Evolutionary conservation across 2,797 vertebrate species (phyloP).

Genomic region (Caiman crocodilus): DNA sequence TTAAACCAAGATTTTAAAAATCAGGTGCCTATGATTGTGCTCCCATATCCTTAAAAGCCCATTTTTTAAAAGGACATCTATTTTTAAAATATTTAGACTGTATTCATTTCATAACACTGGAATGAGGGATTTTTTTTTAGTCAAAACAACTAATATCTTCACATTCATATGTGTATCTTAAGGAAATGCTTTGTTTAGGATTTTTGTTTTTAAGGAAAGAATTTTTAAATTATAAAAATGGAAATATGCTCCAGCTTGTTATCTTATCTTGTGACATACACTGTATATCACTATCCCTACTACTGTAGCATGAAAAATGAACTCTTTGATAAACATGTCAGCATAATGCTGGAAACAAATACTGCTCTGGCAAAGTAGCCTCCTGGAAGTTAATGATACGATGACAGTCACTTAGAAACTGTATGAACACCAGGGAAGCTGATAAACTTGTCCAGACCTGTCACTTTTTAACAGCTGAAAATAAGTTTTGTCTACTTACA

Average conservation of each 20-base stretch:
- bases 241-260: neutral
- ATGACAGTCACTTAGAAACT: neutral
- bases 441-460: neutral
- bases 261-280: neutral
- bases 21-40: neutral
- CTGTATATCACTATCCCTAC: neutral
- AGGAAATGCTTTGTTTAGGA: neutral
- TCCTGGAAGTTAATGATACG: neutral
- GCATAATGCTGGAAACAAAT: neutral
- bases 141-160: neutral
- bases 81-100: neutral
- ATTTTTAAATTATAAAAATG: neutral
- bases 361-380: neutral
- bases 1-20: neutral
- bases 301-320: rapidly evolving
- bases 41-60: neutral
- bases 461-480: neutral
- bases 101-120: neutral
- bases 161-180: neutral
- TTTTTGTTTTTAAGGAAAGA: neutral
- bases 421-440: neutral
- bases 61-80: too few species aligned
- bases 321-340: neutral
- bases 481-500: neutral
- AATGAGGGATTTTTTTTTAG: neutral